phyloP scores from a whole-genome alignment of 2,888 invertebrate species.

The Fragum sueziense region DNA sequence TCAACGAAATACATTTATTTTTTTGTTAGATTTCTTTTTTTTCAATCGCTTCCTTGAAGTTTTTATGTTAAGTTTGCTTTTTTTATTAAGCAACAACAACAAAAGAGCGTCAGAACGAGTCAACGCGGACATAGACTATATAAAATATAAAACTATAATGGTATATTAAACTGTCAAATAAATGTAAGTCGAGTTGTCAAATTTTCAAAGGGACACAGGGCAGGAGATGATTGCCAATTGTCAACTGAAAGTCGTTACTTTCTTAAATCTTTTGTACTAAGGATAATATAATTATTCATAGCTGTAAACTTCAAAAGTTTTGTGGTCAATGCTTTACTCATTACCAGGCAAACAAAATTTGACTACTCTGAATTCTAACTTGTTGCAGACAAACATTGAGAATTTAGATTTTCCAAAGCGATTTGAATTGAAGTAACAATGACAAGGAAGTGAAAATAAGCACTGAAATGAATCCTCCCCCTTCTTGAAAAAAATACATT shows the following conservation, averaged over 20 bases:
- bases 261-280: slow-evolving; percentile 6
- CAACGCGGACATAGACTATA: neutral
- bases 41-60: neutral
- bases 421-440: no score
- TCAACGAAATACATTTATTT: no score
- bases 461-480: no score
- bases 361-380: no score
- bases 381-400: no score
- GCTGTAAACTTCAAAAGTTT: neutral
- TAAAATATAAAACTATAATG: slow-evolving; percentile 7
- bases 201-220: slow-evolving; percentile 10
- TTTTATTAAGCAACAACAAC: neutral
- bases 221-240: slow-evolving; percentile 8
- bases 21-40: no score
- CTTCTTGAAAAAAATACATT: no score
- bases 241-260: slow-evolving; percentile 2
- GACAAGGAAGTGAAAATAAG: no score
- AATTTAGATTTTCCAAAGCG: no score
- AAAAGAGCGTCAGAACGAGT: neutral
- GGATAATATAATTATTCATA: slow-evolving; percentile 6
- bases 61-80: neutral
- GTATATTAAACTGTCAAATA: slow-evolving; percentile 25
- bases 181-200: slow-evolving; percentile 18
- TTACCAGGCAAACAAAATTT: no score
- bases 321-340: no score